These are phyloP conservation scores for Dryobota labecula DNA, from an alignment of 2,888 invertebrate species.

Conservation along the genomic window DNA sequence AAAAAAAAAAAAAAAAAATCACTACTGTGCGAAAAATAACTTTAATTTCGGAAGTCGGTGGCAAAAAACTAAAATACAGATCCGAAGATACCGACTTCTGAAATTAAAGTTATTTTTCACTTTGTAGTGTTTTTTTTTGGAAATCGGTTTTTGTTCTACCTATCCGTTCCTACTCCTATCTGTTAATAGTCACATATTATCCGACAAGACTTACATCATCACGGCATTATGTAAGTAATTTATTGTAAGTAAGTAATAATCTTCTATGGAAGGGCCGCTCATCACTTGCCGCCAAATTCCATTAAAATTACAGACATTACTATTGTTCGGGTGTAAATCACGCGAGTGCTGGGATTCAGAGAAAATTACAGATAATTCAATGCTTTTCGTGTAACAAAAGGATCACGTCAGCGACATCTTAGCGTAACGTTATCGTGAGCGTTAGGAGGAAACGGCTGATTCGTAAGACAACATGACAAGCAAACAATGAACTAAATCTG, in stretches of 20 bases:
- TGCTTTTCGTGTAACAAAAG: slow-evolving; percentile 61
- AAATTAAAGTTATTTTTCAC: too few relatives aligned
- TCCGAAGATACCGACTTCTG: too few relatives aligned
- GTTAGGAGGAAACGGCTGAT: slow-evolving; percentile 66
- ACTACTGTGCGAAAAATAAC: too few relatives aligned
- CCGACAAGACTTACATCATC: slow-evolving; percentile 31
- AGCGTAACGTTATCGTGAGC: slow-evolving; percentile 63
- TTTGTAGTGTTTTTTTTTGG: too few relatives aligned
- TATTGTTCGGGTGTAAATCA: slow-evolving; percentile 60
- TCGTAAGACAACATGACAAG: slow-evolving; percentile 68
- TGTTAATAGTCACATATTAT: background rate
- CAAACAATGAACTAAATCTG: slow-evolving; percentile 71
- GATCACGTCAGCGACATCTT: slow-evolving; percentile 59
- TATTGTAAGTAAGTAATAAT: slow-evolving; percentile 46
- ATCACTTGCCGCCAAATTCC: slow-evolving; percentile 57
- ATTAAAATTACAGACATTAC: slow-evolving; percentile 61
- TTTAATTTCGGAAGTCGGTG: too few relatives aligned
- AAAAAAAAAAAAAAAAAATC: too few relatives aligned
- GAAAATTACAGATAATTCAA: slow-evolving; percentile 63
- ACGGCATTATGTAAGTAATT: slow-evolving; percentile 50
- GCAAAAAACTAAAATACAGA: too few relatives aligned
- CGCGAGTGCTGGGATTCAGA: slow-evolving; percentile 43
- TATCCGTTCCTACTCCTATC: background rate
- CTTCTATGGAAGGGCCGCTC: slow-evolving; percentile 49
- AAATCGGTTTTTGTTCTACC: too few relatives aligned